These are phyloP conservation scores for Gopherus evgoodei DNA, from an alignment of 2,113 vertebrate genomes.

Conservation along the genomic window DNA sequence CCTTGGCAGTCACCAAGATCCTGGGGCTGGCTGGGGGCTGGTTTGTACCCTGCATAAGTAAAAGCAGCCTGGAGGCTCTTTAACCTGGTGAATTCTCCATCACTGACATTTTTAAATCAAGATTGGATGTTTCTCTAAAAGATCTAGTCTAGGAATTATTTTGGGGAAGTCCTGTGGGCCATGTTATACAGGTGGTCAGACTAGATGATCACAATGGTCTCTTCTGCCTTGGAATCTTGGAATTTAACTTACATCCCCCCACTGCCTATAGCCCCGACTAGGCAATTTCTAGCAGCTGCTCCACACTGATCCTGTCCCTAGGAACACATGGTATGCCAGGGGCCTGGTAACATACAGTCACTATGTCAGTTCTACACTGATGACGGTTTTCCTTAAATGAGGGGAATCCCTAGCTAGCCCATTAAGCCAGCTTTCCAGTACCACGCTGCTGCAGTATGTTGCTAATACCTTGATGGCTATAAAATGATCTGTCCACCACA, in stretches of 20 bases:
- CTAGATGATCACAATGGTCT: background rate
- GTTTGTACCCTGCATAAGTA: background rate
- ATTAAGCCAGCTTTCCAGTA: background rate
- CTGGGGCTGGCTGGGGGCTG: background rate
- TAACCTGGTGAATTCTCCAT: background rate
- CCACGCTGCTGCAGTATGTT: background rate
- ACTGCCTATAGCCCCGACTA: background rate
- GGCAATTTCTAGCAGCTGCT: background rate
- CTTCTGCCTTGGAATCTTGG: background rate
- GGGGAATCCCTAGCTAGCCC: background rate
- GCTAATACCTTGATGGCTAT: background rate
- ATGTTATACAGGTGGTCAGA: background rate
- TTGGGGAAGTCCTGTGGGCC: background rate
- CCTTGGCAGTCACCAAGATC: background rate
- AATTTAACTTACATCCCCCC: background rate
- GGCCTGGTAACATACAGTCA: background rate
- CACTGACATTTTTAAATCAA: too few relatives aligned
- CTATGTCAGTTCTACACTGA: background rate
- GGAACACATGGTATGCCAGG: background rate
- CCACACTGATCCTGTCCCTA: background rate
- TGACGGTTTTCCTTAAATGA: background rate
- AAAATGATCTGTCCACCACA: background rate
- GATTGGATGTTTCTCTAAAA: background rate
- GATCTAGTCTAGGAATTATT: background rate
- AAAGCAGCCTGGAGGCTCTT: background rate